Base-by-base conservation (phyloP, 2,113 vertebrate genomes). In the Falco punctatus region DNA sequence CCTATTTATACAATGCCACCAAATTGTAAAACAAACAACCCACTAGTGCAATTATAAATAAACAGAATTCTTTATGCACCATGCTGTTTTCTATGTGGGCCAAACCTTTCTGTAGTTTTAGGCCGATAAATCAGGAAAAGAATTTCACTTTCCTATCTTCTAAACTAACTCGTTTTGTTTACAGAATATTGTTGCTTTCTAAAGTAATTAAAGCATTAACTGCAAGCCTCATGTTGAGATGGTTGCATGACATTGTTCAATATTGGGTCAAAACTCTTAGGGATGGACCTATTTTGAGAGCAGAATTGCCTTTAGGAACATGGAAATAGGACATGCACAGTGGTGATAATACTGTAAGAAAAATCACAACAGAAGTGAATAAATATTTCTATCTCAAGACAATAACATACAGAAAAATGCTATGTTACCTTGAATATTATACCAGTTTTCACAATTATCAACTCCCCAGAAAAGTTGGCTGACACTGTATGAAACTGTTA, bases 1-100 rank as follows among this genome's bases (percentile, higher is more conserved):
- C 15, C 15, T 57, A 17, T 32, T 49, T 65, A 26, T 40, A 75
- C 0, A 18, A 33, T 9, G 30, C 0, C 1, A 64, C 5, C 17
- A 49, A 71, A 49, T 8, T 24, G 5, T 5, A 32, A 30, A 24
- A 28, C 67, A 51, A 55, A 59, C 38, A 24, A 3, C 3, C 4
- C 20, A 51, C 4, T 4, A 46, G 3, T 30, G 9, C 27, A 58
- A 28, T 28, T 61, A 81, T 13, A 74, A 65, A 48, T 42, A 67
- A 66, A 46, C 4, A 20, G 2, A 5, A 4, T 1, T 32, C 42
- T 91, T 89, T 48, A 46, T 51, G 15, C 44, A 23, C 2, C 10
- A 16, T 54, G 10, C 2, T 72, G 32, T 7, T 1, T 32, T 79
- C 24, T 59, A 3, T 51, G 22, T 46, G 7, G 4, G 19, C 69